Conservation (phyloP, 2,888 invertebrate species). For the Chelonus formosanus region DNA sequence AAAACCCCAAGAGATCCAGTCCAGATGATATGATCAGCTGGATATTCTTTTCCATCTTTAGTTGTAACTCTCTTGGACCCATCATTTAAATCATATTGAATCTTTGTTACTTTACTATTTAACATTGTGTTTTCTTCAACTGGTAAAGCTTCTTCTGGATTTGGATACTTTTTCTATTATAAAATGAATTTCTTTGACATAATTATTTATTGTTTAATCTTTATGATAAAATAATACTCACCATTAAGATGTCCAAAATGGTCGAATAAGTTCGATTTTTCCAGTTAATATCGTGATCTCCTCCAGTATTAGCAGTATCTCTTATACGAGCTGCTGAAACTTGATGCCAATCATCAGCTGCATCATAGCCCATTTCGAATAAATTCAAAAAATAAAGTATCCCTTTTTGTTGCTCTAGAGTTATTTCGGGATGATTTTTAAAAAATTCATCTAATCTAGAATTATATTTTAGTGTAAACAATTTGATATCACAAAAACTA, state of each 20-base stretch:
- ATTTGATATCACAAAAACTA: background rate
- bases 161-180: conserved; percentile 53
- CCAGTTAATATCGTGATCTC: conserved; percentile 51
- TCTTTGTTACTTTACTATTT: conserved; percentile 48
- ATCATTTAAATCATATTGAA: conserved; percentile 43
- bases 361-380: conserved; percentile 31
- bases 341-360: conserved; percentile 40
- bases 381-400: conserved; percentile 38
- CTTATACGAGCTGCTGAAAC: conserved; percentile 23
- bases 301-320: conserved; percentile 36
- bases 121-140: conserved; percentile 49
- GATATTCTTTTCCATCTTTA: conserved; percentile 67
- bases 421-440: conserved; percentile 38
- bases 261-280: conserved; percentile 48
- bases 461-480: background rate
- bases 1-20: conserved; percentile 77
- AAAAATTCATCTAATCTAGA: conserved; percentile 41
- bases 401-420: conserved; percentile 30
- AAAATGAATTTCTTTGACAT: conserved; percentile 5
- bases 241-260: conserved; percentile 53
- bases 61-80: conserved; percentile 44
- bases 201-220: background rate
- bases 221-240: conserved; percentile 27
- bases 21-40: conserved; percentile 73
- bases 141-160: conserved; percentile 51